A percentile compares a stretch with the other conserved stretches of the same genome.
Conservation (phyloP, 2,888 invertebrate species). For the Ectemnius continuus region DNA sequence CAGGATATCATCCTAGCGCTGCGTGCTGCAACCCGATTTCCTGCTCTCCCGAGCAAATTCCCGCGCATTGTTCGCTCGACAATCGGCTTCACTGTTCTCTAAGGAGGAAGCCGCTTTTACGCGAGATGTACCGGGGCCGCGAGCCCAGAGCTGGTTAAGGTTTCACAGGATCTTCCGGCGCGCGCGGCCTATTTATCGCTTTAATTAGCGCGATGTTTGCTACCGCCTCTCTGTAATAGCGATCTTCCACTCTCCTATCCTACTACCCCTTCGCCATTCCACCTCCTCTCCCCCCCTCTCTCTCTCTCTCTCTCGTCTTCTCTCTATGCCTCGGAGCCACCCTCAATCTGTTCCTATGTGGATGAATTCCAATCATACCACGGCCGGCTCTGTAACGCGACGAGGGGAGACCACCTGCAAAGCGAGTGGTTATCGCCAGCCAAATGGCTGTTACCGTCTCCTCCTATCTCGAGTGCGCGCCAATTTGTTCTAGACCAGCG, state of each 20-base stretch:
- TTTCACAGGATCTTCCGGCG: background rate
- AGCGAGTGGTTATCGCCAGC: background rate
- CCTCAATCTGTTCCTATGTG: conserved; percentile 1
- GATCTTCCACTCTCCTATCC: background rate
- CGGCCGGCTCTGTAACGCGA: background rate
- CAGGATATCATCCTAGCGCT: background rate
- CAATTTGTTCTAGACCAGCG: too few species aligned
- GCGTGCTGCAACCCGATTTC: conserved; percentile 3
- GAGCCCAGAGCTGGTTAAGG: too few species aligned
- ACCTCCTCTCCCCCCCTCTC: too few species aligned
- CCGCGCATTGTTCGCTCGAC: background rate
- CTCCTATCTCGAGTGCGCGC: too few species aligned
- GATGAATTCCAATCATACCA: conserved; percentile 6
- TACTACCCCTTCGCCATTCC: too few species aligned
- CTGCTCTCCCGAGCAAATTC: background rate
- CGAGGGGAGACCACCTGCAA: conserved; percentile 1
- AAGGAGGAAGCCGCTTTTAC: too few species aligned
- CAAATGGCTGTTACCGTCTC: background rate
- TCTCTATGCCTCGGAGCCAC: background rate
- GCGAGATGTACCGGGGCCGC: too few species aligned
- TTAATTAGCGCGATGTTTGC: conserved; percentile 3
- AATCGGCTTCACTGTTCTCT: background rate
- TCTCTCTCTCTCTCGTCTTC: too few species aligned
- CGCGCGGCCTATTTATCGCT: conserved; percentile 4
- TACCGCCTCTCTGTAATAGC: background rate